These are phyloP conservation scores for Venusia cambrica DNA, from an alignment of 2,888 invertebrate genomes.

Conservation along the genomic window DNA sequence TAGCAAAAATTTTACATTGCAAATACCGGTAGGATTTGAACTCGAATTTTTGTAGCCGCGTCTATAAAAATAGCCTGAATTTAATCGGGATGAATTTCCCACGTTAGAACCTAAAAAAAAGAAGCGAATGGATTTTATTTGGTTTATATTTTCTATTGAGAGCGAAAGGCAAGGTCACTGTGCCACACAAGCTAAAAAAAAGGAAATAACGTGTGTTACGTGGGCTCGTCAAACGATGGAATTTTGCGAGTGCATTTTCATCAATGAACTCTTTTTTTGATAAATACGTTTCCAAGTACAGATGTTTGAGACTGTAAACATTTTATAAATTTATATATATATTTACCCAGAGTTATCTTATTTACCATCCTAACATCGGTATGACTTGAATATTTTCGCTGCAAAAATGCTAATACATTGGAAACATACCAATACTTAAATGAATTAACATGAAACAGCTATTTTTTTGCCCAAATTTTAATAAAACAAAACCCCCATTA, in stretches of 20 bases:
- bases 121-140: slow-evolving; percentile 34
- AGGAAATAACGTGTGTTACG: slow-evolving; percentile 25
- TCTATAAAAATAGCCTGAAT: slow-evolving; percentile 15
- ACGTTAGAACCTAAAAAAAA: slow-evolving; percentile 40
- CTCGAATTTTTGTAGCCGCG: slow-evolving; percentile 27
- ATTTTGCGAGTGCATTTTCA: slow-evolving; percentile 25
- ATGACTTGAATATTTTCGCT: no score
- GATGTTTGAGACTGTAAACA: no score
- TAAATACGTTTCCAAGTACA: neutral
- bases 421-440: no score
- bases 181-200: slow-evolving; percentile 25
- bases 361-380: no score
- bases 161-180: slow-evolving; percentile 36
- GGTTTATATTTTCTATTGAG: slow-evolving; percentile 35
- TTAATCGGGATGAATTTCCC: slow-evolving; percentile 32
- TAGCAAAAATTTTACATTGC: no score
- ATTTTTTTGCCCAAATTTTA: no score
- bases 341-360: no score
- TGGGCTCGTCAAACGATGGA: slow-evolving; percentile 26
- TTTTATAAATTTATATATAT: no score
- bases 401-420: no score
- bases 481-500: slow-evolving; percentile 7
- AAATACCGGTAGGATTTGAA: no score
- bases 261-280: slow-evolving; percentile 24
- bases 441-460: no score